Conservation (phyloP, 2,888 invertebrate species). For the Cosmopolites sordidus region DNA sequence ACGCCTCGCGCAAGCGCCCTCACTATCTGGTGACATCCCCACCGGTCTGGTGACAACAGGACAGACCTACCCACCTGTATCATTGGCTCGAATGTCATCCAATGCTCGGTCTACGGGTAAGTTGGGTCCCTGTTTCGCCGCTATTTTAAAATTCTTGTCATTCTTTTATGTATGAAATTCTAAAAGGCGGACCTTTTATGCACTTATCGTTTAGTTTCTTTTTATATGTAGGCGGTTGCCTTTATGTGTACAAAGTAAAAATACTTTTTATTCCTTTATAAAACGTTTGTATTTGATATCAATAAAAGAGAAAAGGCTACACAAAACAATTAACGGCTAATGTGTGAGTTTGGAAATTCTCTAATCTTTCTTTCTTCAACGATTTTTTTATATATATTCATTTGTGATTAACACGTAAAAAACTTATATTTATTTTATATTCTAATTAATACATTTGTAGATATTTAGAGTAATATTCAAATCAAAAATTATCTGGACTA, state of each 20-base stretch:
- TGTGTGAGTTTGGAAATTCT: no score
- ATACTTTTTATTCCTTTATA: no score
- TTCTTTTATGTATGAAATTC: conserved; percentile 20
- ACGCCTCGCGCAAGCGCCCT: conserved; percentile 46
- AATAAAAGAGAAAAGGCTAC: no score
- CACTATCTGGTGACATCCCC: conserved; percentile 45
- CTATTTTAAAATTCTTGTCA: conserved; percentile 27
- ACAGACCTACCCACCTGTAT: conserved; percentile 49
- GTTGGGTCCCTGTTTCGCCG: conserved; percentile 21
- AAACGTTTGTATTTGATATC: no score
- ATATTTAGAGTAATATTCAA: no score
- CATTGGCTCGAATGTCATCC: conserved; percentile 46
- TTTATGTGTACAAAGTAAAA: not conserved
- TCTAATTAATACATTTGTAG: no score
- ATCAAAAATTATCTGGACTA: no score
- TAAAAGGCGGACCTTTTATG: not conserved
- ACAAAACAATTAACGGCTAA: no score
- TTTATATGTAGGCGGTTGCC: not conserved
- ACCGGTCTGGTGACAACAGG: conserved; percentile 46
- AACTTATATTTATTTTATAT: no score
- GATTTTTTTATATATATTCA: no score
- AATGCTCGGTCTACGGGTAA: conserved; percentile 36
- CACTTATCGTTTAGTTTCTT: not conserved
- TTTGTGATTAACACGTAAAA: no score
- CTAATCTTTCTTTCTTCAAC: no score